These are phyloP conservation scores for Prionace glauca DNA, from an alignment of 2,797 vertebrate genomes.

Conservation along the genomic window DNA sequence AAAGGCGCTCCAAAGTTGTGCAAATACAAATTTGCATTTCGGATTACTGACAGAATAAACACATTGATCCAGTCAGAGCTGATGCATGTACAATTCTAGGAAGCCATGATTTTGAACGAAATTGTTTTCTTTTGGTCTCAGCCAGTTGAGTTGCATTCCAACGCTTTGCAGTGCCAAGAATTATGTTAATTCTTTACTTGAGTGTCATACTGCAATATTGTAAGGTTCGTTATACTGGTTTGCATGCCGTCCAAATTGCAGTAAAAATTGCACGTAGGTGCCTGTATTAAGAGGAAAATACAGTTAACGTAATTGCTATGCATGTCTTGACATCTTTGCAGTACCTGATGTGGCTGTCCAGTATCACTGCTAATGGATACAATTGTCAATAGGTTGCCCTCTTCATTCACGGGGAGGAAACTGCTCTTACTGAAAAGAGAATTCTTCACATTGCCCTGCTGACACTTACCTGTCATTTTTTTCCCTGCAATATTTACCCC, in stretches of 20 bases:
- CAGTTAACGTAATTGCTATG: not conserved
- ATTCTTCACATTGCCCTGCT: not conserved
- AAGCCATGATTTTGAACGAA: conserved; percentile 5
- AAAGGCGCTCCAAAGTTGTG: not conserved
- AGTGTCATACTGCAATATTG: not conserved
- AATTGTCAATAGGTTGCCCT: not conserved
- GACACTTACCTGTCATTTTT: not conserved
- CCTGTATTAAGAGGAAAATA: not conserved
- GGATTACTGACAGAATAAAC: not conserved
- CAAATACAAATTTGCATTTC: not conserved
- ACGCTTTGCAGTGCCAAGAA: not conserved
- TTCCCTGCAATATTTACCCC: not conserved
- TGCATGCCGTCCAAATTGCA: not conserved
- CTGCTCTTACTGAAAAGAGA: not conserved
- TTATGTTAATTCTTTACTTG: not conserved
- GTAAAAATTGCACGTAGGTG: not conserved
- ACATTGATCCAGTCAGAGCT: not conserved
- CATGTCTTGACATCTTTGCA: not conserved
- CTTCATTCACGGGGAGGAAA: not conserved
- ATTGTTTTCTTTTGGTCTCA: not conserved
- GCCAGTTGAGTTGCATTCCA: not conserved
- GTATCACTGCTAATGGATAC: not conserved
- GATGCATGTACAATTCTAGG: not conserved
- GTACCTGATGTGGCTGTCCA: not conserved
- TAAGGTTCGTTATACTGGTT: not conserved